Percentiles rank a stretch among this genome's conserved stretches.
Evolutionary conservation across 2,113 vertebrate genomes (phyloP).

Genomic region (Phoxinus phoxinus): DNA sequence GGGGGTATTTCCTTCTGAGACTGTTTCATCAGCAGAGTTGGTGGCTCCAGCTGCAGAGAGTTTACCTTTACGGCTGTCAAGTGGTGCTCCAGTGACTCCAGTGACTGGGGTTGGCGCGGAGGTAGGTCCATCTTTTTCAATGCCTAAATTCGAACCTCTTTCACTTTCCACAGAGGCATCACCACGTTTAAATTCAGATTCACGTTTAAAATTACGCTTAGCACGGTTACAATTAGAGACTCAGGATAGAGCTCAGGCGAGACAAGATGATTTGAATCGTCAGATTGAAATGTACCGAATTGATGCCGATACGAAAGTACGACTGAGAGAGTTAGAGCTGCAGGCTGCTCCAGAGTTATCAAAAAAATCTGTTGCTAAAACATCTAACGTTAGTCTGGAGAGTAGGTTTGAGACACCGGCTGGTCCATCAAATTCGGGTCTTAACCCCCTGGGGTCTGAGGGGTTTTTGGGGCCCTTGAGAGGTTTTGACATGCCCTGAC

Average conservation of each 20-base stretch:
- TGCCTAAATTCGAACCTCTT: background rate
- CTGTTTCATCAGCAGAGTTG: too few species aligned
- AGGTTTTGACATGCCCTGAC: too few species aligned
- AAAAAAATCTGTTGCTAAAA: background rate
- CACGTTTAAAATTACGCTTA: background rate
- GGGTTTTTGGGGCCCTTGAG: too few species aligned
- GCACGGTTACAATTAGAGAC: background rate
- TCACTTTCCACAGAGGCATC: background rate
- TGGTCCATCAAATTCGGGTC: too few species aligned
- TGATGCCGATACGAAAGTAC: background rate
- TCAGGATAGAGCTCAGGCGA: background rate
- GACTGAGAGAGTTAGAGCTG: too few species aligned
- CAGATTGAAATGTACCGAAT: background rate
- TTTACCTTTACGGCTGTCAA: background rate
- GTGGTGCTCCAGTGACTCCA: background rate
- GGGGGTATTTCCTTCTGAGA: background rate
- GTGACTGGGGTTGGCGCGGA: background rate
- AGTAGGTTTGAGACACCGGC: too few species aligned
- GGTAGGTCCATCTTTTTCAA: background rate
- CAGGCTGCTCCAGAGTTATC: background rate
- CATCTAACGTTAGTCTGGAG: too few species aligned
- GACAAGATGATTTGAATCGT: background rate
- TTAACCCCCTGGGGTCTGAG: too few species aligned
- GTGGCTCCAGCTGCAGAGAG: background rate
- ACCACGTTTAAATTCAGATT: background rate